Percentiles rank a stretch among this genome's conserved stretches.
These are phyloP conservation scores for Lithophane semibrunnea DNA, from an alignment of 2,888 invertebrate genomes.

Conservation along the genomic window DNA sequence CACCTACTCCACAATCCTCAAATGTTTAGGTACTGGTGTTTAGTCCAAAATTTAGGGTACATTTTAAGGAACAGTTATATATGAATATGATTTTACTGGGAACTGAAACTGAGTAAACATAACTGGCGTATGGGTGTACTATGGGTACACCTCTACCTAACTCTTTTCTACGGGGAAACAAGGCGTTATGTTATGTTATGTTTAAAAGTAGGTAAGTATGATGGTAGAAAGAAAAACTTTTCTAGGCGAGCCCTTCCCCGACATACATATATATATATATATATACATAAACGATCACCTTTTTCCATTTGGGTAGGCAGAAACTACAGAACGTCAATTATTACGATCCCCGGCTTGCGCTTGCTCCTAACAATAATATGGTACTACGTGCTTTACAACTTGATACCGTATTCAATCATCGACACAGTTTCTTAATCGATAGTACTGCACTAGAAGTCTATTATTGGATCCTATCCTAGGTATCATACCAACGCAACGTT, in stretches of 20 bases:
- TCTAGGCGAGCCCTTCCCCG: not conserved
- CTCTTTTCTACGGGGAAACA: too few species aligned
- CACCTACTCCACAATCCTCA: not conserved
- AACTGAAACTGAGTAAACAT: not conserved
- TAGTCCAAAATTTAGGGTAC: too few species aligned
- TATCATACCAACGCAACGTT: slow-evolving; percentile 39
- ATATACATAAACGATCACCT: not conserved
- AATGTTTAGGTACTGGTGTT: not conserved
- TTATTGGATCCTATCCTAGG: slow-evolving; percentile 26
- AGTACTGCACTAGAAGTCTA: slow-evolving; percentile 4
- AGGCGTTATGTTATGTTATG: too few species aligned
- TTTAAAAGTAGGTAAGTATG: not conserved
- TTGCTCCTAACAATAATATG: too few species aligned
- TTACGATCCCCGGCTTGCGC: not conserved
- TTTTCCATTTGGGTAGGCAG: not conserved
- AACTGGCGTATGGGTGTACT: too few species aligned
- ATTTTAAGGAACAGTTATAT: not conserved
- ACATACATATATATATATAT: not conserved
- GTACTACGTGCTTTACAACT: not conserved
- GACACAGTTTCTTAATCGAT: slow-evolving; percentile 19
- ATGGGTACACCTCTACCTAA: too few species aligned
- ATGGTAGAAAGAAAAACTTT: not conserved
- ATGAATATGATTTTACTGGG: not conserved
- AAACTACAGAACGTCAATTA: too few species aligned
- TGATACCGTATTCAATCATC: slow-evolving; percentile 3